Evolutionary conservation across 2,888 invertebrate species (phyloP).

Genomic region (Serrognathus titanus): DNA sequence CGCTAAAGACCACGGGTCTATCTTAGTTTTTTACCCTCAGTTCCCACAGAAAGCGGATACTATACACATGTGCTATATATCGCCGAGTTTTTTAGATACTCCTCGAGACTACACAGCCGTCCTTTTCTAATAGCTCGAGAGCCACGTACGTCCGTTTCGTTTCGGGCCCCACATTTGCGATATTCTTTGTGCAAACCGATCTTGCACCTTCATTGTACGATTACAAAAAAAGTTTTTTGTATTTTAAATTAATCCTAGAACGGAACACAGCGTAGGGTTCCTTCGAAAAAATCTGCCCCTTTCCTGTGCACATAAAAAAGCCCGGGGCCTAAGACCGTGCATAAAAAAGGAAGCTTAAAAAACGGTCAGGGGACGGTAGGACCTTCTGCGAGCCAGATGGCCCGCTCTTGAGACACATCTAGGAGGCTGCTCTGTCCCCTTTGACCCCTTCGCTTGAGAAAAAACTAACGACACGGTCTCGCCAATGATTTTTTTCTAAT

Average conservation of each 20-base stretch:
- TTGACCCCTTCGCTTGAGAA: conserved; percentile 43
- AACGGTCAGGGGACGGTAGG: conserved; percentile 45
- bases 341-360: conserved; percentile 50
- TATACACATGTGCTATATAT: conserved; percentile 38
- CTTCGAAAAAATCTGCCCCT: conserved; percentile 51
- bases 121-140: conserved; percentile 23
- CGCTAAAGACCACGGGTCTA: conserved; percentile 23
- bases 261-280: conserved; percentile 50
- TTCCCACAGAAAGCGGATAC: conserved; percentile 45
- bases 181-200: conserved; percentile 44
- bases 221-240: conserved; percentile 43
- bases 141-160: not conserved
- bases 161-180: conserved; percentile 28
- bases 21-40: conserved; percentile 40
- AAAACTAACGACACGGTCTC: conserved; percentile 26
- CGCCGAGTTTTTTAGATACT: conserved; percentile 32
- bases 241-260: conserved; percentile 48
- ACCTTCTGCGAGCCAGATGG: conserved; percentile 29
- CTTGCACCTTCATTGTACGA: conserved; percentile 48
- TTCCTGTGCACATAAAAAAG: conserved; percentile 38
- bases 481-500: conserved; percentile 6
- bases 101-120: conserved; percentile 14
- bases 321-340: conserved; percentile 32
- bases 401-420: conserved; percentile 35
- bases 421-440: conserved; percentile 41